phyloP scores from a whole-genome alignment of 2,888 invertebrate species.

The Ophion slaviceki region DNA sequence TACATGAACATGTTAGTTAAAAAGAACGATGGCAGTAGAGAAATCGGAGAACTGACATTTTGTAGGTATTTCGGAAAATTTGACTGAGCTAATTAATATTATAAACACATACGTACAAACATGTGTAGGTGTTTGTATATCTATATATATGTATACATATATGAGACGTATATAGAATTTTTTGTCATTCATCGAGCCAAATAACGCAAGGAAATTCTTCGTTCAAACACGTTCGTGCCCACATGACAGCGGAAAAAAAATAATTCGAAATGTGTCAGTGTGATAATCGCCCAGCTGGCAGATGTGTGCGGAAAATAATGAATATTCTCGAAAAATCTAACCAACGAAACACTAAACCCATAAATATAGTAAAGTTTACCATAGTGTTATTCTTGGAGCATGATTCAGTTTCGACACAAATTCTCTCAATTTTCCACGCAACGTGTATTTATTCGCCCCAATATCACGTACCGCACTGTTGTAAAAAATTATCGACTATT shows the following conservation, averaged over 20 bases:
- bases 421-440: neutral
- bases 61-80: too few relatives aligned
- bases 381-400: conserved; percentile 1
- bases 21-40: too few relatives aligned
- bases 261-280: neutral
- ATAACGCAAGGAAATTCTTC: neutral
- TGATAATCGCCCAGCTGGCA: neutral
- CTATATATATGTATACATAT: neutral
- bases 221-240: neutral
- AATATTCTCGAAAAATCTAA: neutral
- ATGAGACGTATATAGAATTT: neutral
- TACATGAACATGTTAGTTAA: too few relatives aligned
- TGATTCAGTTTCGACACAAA: neutral
- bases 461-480: neutral
- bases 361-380: neutral
- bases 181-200: neutral
- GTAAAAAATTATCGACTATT: conserved; percentile 19
- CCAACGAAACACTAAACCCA: neutral
- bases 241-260: neutral
- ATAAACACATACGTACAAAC: neutral
- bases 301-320: neutral
- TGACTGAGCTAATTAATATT: neutral
- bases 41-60: too few relatives aligned
- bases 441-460: conserved; percentile 4
- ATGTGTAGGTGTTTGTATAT: neutral